Base-by-base conservation (phyloP, 2,888 invertebrate species). In the Patella caerulea region DNA sequence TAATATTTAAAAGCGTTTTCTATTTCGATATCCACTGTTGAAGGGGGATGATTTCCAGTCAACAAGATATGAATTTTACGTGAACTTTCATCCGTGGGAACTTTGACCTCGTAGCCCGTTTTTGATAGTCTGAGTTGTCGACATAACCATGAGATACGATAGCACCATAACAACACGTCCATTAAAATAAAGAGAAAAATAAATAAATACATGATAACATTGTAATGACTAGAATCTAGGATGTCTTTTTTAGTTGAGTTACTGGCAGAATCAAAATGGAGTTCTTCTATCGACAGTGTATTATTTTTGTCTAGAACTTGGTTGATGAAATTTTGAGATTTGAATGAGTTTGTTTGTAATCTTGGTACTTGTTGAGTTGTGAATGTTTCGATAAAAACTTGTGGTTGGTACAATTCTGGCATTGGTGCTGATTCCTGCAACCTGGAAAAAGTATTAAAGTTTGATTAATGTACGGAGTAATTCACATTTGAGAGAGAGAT, bases 81-180 rank as follows among this genome's bases (percentile, higher is more conserved):
- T 11, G 88, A 87, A 24, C 87, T 84, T 15, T 84, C 83, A 73
- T 89, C 88, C 17, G 85, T 87, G 1, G 89, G 88, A 53, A 88
- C 84, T 56, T 85, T 79, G 73, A 87, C 86, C 53, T 87, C 88
- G 34, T 86, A 78, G 11, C 89, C 89, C 2, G 79, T 78, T 45
- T 82, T 83, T 15, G 87, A 85, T 59, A 85, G 83, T 53, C 77
- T 78, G 24, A 86, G 74, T 76, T 86, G 84, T 73, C 79, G 82
- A 56, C 78, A 81, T 73, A 87, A 71, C 88, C 89, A 87, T 11
- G 86, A 84, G 65, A 88, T 82, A n/a, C 89, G 83, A 76, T 87
- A 89, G 14, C 80, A 74, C 69, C 86, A 79, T 56, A 89, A 81
- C 12, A 88, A 81, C 1, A 85, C 73, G 79, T 89, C 89, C 74